Conservation (phyloP, 23 tunicate species). For the Oikopleura vanhoeffeni region DNA sequence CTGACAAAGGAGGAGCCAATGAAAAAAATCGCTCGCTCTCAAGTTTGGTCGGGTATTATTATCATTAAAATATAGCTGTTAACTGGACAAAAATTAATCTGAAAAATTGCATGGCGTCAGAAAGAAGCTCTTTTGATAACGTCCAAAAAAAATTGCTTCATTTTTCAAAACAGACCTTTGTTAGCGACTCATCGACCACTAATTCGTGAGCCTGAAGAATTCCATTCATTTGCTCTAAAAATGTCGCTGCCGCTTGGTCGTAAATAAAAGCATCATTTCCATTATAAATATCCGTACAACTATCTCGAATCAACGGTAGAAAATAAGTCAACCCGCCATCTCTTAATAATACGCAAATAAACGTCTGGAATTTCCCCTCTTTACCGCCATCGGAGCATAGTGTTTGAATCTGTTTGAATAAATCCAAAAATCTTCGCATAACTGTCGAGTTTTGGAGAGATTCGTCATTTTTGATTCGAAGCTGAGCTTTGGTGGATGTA, state of each 20-base stretch:
- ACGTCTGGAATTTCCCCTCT: constrained; percentile 14
- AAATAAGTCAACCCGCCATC: not conserved
- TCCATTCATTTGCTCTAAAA: not conserved
- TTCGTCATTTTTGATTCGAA: not conserved
- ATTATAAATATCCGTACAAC: not conserved
- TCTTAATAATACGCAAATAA: not conserved
- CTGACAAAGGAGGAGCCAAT: too few species aligned
- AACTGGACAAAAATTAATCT: too few species aligned
- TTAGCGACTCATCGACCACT: not conserved
- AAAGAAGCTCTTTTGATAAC: too few species aligned
- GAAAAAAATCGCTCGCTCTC: too few species aligned
- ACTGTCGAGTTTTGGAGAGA: not conserved
- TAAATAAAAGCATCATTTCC: not conserved
- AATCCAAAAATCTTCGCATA: not conserved
- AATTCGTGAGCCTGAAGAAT: not conserved
- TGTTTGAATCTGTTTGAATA: not conserved
- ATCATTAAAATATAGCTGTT: too few species aligned
- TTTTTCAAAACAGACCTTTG: constrained; percentile 4
- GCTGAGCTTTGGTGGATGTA: not conserved
- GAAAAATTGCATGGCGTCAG: too few species aligned
- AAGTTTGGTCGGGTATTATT: too few species aligned
- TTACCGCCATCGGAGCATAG: not conserved
- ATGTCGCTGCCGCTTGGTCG: not conserved
- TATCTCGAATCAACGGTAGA: not conserved
- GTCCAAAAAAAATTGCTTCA: too few species aligned